Evolutionary conservation across 2,797 vertebrate species (phyloP).

Genomic region (Tachyglossus aculeatus): DNA sequence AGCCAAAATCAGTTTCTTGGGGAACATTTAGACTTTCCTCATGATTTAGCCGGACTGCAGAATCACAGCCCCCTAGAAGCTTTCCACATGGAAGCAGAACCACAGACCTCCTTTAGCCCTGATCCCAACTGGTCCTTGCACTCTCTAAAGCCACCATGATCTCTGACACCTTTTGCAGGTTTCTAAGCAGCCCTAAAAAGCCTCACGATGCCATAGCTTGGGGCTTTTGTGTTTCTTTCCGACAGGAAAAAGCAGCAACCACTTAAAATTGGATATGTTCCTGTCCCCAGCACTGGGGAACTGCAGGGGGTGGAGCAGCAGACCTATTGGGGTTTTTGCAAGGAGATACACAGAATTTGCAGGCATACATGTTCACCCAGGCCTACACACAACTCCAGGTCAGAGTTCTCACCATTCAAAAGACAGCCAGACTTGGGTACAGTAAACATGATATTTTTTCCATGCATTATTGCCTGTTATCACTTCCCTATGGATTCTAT

Average conservation of each 20-base stretch:
- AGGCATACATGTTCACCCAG: background rate
- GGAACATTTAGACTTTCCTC: too few relatives aligned
- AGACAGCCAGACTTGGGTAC: background rate
- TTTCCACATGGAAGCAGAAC: too few relatives aligned
- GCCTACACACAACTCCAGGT: background rate
- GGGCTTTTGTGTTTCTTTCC: background rate
- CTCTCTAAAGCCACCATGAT: too few relatives aligned
- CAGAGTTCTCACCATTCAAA: background rate
- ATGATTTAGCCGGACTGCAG: too few relatives aligned
- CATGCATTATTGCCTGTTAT: background rate
- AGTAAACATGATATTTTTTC: too few relatives aligned
- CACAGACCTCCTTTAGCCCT: too few relatives aligned
- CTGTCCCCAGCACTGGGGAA: background rate
- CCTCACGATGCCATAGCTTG: background rate
- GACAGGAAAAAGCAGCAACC: background rate
- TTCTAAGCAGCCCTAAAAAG: background rate
- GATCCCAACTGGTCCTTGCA: too few relatives aligned
- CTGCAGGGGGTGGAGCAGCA: background rate
- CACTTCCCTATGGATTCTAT: background rate
- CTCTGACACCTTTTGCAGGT: background rate
- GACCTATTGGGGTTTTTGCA: accelerated
- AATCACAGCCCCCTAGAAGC: too few relatives aligned
- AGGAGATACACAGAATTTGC: background rate
- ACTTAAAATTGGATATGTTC: background rate
- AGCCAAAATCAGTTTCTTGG: too few relatives aligned